A percentile compares a stretch with the other conserved stretches of the same genome.
Evolutionary conservation across 1,140 invertebrate species (phyloP).

Genomic region (Drosophila mojavensis): DNA sequence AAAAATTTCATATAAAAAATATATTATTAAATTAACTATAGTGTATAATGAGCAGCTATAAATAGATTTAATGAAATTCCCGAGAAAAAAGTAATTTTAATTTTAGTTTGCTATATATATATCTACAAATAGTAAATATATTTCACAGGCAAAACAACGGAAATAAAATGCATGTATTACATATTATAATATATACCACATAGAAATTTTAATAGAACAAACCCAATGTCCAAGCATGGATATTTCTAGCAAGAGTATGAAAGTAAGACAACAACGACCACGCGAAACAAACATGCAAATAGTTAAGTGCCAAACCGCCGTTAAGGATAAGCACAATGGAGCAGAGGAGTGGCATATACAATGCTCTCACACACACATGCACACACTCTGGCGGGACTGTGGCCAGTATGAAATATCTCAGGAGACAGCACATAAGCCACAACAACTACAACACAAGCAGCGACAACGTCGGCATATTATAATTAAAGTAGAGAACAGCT

Average conservation of each 20-base stretch:
- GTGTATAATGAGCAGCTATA: too few relatives aligned
- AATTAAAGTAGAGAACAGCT: conserved; percentile 78
- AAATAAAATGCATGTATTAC: not conserved
- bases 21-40: too few relatives aligned
- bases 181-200: too few relatives aligned
- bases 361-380: conserved; percentile 21
- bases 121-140: too few relatives aligned
- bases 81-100: too few relatives aligned
- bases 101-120: too few relatives aligned
- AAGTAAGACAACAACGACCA: conserved; percentile 46
- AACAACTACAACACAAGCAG: conserved; percentile 34
- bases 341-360: conserved; percentile 63
- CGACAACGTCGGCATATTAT: conserved; percentile 41
- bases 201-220: not conserved
- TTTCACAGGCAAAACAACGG: too few relatives aligned
- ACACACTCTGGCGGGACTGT: conserved; percentile 16
- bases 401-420: conserved; percentile 64
- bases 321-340: conserved; percentile 72
- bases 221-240: too few relatives aligned
- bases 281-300: conserved; percentile 70
- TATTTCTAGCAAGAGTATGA: not conserved
- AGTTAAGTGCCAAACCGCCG: conserved; percentile 71
- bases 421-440: conserved; percentile 67
- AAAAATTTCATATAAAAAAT: too few relatives aligned
- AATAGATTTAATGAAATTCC: too few relatives aligned